A percentile compares a stretch with the other conserved stretches of the same genome.
phyloP scores from a whole-genome alignment of 2,888 invertebrate genomes.

The Tenthredo distinguenda region DNA sequence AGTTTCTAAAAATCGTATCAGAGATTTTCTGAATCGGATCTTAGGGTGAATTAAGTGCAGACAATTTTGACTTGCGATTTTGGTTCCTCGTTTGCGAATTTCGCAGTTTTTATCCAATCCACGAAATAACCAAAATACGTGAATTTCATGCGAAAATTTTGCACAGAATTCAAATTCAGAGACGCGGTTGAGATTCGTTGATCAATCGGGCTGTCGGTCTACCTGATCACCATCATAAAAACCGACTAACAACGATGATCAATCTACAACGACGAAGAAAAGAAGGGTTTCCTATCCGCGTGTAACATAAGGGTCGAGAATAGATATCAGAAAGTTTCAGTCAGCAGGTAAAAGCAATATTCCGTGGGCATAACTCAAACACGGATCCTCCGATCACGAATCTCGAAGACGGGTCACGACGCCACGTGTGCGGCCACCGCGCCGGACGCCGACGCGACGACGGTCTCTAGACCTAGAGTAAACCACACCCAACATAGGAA shows the following conservation, averaged over 20 bases:
- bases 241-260: not conserved
- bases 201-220: not conserved
- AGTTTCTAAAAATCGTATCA: too few relatives aligned
- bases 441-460: slow-evolving; percentile 39
- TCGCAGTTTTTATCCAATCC: too few relatives aligned
- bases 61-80: too few relatives aligned
- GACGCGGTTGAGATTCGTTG: not conserved
- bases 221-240: not conserved
- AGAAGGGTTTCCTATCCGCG: not conserved
- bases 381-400: slow-evolving; percentile 42
- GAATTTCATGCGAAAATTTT: too few relatives aligned
- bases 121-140: too few relatives aligned
- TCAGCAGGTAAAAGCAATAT: not conserved
- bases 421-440: slow-evolving; percentile 72
- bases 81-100: too few relatives aligned
- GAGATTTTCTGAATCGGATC: too few relatives aligned
- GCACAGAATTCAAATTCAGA: too few relatives aligned
- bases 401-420: slow-evolving; percentile 70
- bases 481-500: slow-evolving; percentile 34
- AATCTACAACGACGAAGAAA: not conserved
- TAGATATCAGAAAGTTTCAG: not conserved
- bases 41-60: too few relatives aligned
- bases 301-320: not conserved
- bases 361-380: slow-evolving; percentile 19
- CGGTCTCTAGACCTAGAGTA: slow-evolving; percentile 19